phyloP scores from a whole-genome alignment of 2,113 vertebrate genomes.

The Poeciliopsis prolifica region DNA sequence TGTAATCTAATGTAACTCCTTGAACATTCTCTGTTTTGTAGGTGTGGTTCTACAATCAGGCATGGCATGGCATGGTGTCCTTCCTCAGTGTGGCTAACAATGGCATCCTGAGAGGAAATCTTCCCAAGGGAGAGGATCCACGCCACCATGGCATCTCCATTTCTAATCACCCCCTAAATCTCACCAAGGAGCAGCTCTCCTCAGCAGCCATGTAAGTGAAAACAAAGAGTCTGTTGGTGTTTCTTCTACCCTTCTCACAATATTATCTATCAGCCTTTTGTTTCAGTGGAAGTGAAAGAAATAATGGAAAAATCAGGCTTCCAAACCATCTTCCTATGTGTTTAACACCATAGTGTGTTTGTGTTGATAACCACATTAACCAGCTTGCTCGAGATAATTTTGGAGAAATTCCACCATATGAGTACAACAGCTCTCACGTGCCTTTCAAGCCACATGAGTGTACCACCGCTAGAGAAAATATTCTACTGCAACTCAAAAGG shows the following conservation, averaged over 20 bases:
- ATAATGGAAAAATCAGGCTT: not conserved
- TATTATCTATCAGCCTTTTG: not conserved
- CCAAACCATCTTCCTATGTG: not conserved
- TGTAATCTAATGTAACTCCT: not conserved
- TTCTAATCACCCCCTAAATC: constrained; percentile 94
- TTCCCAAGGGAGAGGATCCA: constrained; percentile 82
- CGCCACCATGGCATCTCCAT: constrained; percentile 87
- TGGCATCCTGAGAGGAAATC: constrained; percentile 88
- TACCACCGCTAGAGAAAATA: not conserved
- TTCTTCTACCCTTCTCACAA: not conserved
- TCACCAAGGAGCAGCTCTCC: constrained; percentile 95
- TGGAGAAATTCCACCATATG: not conserved
- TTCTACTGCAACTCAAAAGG: too few relatives aligned
- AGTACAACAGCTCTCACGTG: not conserved
- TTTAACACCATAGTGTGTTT: not conserved
- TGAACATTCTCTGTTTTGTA: constrained; percentile 51
- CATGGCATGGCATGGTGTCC: constrained; percentile 90
- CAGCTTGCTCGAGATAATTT: too few relatives aligned
- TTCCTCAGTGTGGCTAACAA: constrained; percentile 95
- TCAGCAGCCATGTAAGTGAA: constrained; percentile 87
- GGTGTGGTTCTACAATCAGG: constrained; percentile 99
- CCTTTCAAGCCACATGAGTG: not conserved
- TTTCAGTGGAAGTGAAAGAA: not conserved
- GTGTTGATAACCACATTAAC: too few relatives aligned
- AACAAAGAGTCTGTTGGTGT: not conserved